Conservation (phyloP, 1,140 invertebrate species). For the Caenorhabditis remanei region DNA sequence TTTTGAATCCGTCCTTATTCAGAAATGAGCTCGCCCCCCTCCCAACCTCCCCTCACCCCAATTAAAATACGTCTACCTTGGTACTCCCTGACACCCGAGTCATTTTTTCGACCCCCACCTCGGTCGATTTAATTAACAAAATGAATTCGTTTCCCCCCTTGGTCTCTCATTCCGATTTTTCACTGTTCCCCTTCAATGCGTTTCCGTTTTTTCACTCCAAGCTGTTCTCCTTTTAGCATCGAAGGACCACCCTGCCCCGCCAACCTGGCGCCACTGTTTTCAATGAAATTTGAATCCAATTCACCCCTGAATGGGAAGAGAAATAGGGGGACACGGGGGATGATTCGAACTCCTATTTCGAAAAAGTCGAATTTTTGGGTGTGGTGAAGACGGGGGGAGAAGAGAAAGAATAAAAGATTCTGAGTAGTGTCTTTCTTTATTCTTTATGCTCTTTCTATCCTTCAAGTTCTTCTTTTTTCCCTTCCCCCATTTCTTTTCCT, state of each 20-base stretch:
- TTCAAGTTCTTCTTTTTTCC: neutral
- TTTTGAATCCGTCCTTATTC: too few species aligned
- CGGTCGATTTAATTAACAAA: conserved; percentile 55
- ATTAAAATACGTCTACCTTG: neutral
- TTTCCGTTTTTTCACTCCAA: conserved; percentile 45
- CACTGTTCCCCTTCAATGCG: conserved; percentile 34
- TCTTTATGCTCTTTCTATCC: neutral
- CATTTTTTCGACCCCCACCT: conserved; percentile 26
- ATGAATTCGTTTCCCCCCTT: neutral
- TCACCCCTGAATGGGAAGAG: neutral
- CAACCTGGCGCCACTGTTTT: conserved; percentile 38
- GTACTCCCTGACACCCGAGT: neutral
- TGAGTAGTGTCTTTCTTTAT: conserved; percentile 27
- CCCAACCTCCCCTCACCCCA: too few species aligned
- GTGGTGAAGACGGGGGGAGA: neutral
- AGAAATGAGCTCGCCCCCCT: too few species aligned
- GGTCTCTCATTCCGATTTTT: neutral
- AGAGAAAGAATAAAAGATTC: conserved; percentile 46
- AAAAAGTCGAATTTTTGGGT: conserved; percentile 23
- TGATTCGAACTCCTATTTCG: neutral
- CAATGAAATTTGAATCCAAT: neutral
- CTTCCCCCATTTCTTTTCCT: conserved; percentile 1
- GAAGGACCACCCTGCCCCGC: neutral
- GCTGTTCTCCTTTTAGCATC: neutral
- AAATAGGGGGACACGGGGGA: neutral